Evolutionary conservation across 2,797 vertebrate genomes (phyloP), one percentile per base, ranked within the genome.

Genomic region (Pampus argenteus): DNA sequence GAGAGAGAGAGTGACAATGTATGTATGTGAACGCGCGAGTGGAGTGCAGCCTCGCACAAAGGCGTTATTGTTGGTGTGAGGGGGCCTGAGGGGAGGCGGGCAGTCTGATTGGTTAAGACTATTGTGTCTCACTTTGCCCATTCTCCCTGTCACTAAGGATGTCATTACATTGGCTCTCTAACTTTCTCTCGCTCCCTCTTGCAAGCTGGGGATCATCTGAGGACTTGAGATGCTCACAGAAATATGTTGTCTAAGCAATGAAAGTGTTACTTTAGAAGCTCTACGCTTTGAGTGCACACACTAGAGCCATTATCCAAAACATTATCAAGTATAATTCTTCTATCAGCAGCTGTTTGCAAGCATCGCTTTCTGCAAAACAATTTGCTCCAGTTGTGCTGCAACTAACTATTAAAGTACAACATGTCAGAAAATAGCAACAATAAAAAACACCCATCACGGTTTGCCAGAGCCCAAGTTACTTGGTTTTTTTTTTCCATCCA

Each of bases 21-120:
- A 54, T 58, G 58, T 38, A 44, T 44, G 81, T 67, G 79, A 81
- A 81, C 66, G 82, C 26, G 82, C 61, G 89, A 93, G 90, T 88
- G 85, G 92, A 95, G 91, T 91, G 91, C 90, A 87, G 87, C 85
- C 85, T 71, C 66, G 60, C 87, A 94, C 93, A 95, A 95, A 94
- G 92, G 80, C 78, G 49, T 89, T 88, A 93, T 95, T 95, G 93
- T 95, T 93, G 83, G 84, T 87, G 76, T 68, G 77, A 92, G 82
- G 88, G 88, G 92, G 89, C 91, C 90, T 90, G 85, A 91, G 87
- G 92, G 90, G 84, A 90, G 89, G 91, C 81, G 79, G 90, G 86
- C 85, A 79, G 91, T 91, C 89, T 94, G 93, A 94, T 95, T 94
- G 91, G 93, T 94, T 95, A 94, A 94, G 92, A 91, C 92, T 89